Percentiles rank a stretch among this genome's conserved stretches.
phyloP scores from a whole-genome alignment of 2,113 vertebrate genomes.

The Campylorhamphus procurvoides region DNA sequence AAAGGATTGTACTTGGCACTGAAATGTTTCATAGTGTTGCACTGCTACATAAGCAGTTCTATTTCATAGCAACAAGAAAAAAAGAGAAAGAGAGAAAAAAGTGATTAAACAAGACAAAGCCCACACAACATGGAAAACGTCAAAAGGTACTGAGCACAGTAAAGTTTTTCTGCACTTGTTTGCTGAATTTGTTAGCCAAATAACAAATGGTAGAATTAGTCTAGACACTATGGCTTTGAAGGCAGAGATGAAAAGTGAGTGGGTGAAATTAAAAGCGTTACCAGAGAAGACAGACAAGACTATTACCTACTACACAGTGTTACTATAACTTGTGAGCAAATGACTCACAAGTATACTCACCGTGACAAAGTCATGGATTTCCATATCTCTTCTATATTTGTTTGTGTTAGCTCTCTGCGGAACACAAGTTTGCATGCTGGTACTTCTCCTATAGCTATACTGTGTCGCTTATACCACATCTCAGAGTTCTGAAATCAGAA shows the following conservation, averaged over 20 bases:
- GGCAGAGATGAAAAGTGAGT: background rate
- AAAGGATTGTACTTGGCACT: background rate
- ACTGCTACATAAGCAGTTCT: background rate
- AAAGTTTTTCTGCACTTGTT: background rate
- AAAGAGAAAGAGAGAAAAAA: background rate
- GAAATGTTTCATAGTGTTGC: background rate
- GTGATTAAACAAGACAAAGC: background rate
- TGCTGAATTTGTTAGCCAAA: background rate
- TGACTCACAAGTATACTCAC: conserved; percentile 62
- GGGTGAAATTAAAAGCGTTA: background rate
- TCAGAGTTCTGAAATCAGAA: conserved; percentile 78
- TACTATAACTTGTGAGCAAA: background rate
- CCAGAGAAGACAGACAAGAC: background rate
- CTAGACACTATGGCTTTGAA: background rate
- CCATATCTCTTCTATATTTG: conserved; percentile 85
- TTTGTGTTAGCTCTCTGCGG: conserved; percentile 77
- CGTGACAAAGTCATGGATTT: conserved; percentile 80
- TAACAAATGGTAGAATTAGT: background rate
- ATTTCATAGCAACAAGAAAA: background rate
- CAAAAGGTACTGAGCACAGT: background rate
- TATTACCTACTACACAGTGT: background rate
- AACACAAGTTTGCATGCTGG: conserved; percentile 76
- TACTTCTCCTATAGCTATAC: conserved; percentile 87
- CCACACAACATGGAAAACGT: background rate
- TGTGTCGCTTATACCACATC: conserved; percentile 86